Conservation (phyloP, 2,113 vertebrate species). For the Electrona antarctica region DNA sequence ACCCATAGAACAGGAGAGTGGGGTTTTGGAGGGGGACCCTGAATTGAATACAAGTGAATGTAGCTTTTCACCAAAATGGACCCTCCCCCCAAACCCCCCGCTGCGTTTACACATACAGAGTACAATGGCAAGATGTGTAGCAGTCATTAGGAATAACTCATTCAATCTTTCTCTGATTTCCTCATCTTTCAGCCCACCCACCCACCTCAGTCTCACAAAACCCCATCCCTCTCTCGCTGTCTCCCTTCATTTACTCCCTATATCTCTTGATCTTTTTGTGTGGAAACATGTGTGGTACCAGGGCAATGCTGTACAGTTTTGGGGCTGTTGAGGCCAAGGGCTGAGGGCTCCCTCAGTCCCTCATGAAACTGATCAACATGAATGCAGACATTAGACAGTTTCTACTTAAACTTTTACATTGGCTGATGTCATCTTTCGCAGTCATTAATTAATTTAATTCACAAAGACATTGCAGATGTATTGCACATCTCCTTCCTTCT, state of each 20-base stretch:
- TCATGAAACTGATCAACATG: too few relatives aligned
- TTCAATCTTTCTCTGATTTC: slow-evolving; percentile 41
- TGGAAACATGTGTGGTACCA: background rate
- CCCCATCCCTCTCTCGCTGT: slow-evolving; percentile 17
- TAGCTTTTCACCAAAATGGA: slow-evolving; percentile 71
- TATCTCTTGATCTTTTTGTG: slow-evolving; percentile 47
- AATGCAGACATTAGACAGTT: too few relatives aligned
- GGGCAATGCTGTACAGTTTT: too few relatives aligned
- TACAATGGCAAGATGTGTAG: slow-evolving; percentile 53
- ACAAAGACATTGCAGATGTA: too few relatives aligned
- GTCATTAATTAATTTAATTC: too few relatives aligned
- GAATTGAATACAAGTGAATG: slow-evolving; percentile 50
- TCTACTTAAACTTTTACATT: too few relatives aligned
- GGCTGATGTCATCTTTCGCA: too few relatives aligned
- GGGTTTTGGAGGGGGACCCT: slow-evolving; percentile 42
- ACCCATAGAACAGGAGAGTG: slow-evolving; percentile 28
- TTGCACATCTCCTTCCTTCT: too few relatives aligned
- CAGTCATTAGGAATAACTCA: slow-evolving; percentile 58
- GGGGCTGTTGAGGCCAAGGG: too few relatives aligned
- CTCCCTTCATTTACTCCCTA: slow-evolving; percentile 29
- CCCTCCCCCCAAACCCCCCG: slow-evolving; percentile 50
- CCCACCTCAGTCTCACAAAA: slow-evolving; percentile 10
- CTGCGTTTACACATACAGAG: slow-evolving; percentile 29
- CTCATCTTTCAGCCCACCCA: slow-evolving; percentile 24
- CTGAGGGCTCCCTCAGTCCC: too few relatives aligned